phyloP scores from a whole-genome alignment of 1,140 invertebrate species.

The Camponotus floridanus region DNA sequence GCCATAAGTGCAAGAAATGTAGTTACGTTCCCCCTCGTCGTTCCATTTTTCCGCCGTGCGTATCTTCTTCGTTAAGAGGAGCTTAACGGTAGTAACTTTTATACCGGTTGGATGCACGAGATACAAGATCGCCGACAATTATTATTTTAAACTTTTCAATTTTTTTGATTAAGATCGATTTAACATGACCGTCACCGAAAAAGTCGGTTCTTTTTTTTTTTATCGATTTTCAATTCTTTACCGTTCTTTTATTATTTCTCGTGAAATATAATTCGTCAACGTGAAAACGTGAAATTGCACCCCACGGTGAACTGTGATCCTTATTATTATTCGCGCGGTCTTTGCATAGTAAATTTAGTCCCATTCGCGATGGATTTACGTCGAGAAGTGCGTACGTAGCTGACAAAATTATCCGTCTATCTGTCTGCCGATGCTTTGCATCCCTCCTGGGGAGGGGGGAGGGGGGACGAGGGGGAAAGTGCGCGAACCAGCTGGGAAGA shows the following conservation, averaged over 20 bases:
- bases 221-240: neutral
- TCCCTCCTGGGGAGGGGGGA: constrained; percentile 24
- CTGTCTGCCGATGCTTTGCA: constrained; percentile 63
- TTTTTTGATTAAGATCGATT: neutral
- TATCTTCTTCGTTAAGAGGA: constrained; percentile 37
- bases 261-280: neutral
- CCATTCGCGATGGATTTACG: constrained; percentile 60
- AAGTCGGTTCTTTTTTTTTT: neutral
- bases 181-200: neutral
- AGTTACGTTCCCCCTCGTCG: constrained; percentile 53
- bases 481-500: constrained; percentile 66
- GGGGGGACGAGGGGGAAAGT: constrained; percentile 33
- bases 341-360: constrained; percentile 70
- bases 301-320: neutral
- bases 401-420: constrained; percentile 64
- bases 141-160: neutral
- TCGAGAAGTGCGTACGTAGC: constrained; percentile 48
- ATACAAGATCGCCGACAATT: neutral
- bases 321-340: constrained; percentile 52
- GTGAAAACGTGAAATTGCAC: constrained; percentile 6
- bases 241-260: neutral
- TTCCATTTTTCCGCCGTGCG: constrained; percentile 30
- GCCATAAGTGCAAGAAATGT: constrained; percentile 64
- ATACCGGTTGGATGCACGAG: neutral
- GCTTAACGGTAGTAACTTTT: neutral